Conservation (phyloP, 2,888 invertebrate genomes). For the Chromoteleia sp. region DNA sequence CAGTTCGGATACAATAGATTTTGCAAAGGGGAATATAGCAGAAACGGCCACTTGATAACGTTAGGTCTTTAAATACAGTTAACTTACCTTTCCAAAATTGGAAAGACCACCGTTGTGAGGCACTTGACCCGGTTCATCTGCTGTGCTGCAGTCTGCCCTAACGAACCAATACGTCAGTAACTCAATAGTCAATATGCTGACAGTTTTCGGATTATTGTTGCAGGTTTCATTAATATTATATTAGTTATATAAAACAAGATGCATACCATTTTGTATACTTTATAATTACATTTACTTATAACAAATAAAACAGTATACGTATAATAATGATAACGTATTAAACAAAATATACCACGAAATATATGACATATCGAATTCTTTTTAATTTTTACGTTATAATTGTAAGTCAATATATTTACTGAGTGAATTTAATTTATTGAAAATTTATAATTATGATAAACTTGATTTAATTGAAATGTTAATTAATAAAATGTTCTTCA, state of each 20-base stretch:
- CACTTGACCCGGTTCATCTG: slow-evolving; percentile 87
- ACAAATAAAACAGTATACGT: too few species aligned
- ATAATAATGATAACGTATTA: too few species aligned
- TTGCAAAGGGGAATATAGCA: slow-evolving; percentile 17
- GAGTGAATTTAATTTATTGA: too few species aligned
- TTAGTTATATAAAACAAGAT: slow-evolving; percentile 5
- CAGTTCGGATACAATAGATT: slow-evolving; percentile 16
- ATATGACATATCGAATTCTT: too few species aligned
- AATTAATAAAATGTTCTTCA: neutral
- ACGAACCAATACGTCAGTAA: slow-evolving; percentile 84
- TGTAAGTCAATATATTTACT: too few species aligned
- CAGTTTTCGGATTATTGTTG: slow-evolving; percentile 59
- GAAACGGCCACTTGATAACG: slow-evolving; percentile 41
- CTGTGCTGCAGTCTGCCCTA: slow-evolving; percentile 89
- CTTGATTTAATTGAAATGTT: neutral
- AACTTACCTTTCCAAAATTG: slow-evolving; percentile 87
- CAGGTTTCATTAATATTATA: slow-evolving; percentile 43
- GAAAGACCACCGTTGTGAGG: slow-evolving; percentile 88
- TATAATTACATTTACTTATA: neutral
- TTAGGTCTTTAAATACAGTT: slow-evolving; percentile 55
- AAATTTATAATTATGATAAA: too few species aligned
- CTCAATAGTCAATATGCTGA: slow-evolving; percentile 76
- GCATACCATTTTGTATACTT: slow-evolving; percentile 4
- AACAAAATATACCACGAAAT: too few species aligned
- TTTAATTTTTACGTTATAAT: too few species aligned